phyloP scores from a whole-genome alignment of 2,113 vertebrate species.

The Dinomys branickii region DNA sequence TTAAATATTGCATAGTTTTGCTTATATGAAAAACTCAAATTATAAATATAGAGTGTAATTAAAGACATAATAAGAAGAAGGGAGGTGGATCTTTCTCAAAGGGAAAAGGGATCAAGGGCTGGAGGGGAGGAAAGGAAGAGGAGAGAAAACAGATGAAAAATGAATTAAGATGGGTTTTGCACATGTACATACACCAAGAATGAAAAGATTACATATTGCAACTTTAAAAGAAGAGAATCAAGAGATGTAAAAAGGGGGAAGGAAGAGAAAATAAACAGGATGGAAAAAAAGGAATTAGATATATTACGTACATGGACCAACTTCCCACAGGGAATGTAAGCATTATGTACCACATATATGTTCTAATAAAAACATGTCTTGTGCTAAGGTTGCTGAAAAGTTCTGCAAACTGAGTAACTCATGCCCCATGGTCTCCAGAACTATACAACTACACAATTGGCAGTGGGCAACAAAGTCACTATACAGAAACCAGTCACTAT shows the following conservation, averaged over 20 bases:
- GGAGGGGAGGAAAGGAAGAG: background rate
- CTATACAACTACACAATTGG: background rate
- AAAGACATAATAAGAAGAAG: background rate
- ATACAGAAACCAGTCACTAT: background rate
- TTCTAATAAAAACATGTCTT: background rate
- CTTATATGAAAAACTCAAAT: background rate
- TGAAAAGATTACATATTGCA: background rate
- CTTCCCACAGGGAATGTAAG: background rate
- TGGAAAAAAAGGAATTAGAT: background rate
- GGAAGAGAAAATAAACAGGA: background rate
- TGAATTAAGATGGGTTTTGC: background rate
- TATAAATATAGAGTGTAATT: background rate
- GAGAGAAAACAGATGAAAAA: background rate
- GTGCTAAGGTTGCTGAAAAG: background rate
- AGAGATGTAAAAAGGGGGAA: background rate
- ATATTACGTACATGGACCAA: background rate
- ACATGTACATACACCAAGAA: background rate
- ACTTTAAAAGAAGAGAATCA: background rate
- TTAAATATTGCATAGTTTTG: background rate
- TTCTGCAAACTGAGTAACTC: background rate
- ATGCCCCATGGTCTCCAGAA: background rate
- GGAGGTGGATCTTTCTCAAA: background rate
- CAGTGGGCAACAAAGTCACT: background rate
- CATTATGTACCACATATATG: background rate
- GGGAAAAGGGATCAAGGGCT: background rate